Evolutionary conservation across 2,797 vertebrate species (phyloP).

Genomic region (Dallia pectoralis): DNA sequence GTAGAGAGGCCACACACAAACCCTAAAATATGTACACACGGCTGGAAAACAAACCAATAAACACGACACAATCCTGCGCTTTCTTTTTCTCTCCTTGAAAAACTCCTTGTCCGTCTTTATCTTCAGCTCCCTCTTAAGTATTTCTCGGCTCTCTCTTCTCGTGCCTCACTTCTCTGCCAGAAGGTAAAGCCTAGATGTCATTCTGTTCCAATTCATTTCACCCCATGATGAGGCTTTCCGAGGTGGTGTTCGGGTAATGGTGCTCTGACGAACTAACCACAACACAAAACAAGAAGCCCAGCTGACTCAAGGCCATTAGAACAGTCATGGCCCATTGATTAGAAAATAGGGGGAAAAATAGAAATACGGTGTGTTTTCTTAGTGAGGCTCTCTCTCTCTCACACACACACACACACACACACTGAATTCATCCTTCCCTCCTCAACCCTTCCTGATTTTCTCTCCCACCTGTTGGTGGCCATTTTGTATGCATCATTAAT

Average conservation of each 20-base stretch:
- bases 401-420: slow-evolving; percentile 13
- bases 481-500: slow-evolving; percentile 39
- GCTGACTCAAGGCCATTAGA: slow-evolving; percentile 4
- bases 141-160: neutral
- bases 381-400: neutral
- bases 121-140: neutral
- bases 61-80: neutral
- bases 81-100: neutral
- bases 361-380: neutral
- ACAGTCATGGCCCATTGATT: neutral
- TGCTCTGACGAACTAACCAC: neutral
- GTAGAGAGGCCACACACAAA: neutral
- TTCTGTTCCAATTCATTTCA: slow-evolving; percentile 5
- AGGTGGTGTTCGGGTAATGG: neutral
- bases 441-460: neutral
- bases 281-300: neutral
- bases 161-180: neutral
- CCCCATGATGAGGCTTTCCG: neutral
- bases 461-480: slow-evolving; percentile 6
- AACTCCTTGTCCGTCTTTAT: neutral
- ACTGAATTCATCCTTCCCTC: slow-evolving; percentile 10
- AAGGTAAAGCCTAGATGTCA: neutral
- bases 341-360: neutral
- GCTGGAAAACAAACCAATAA: neutral
- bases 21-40: neutral